Percentiles rank a stretch among this genome's conserved stretches.
phyloP scores from a whole-genome alignment of 53 echinoderm and acorn worm species.

The Hippasteria phrygiana region DNA sequence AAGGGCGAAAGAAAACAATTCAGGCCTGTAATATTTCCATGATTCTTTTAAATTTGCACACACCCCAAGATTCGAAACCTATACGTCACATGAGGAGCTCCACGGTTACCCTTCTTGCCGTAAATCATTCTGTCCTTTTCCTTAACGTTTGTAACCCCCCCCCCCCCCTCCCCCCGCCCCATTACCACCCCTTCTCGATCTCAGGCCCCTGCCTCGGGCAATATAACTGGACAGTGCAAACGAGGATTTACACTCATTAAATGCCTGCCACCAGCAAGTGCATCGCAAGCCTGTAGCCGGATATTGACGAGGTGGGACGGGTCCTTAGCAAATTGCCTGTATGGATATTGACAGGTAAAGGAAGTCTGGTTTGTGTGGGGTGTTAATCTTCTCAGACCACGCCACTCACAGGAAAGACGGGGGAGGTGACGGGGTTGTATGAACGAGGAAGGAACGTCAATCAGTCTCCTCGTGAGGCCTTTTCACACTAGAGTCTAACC shows the following conservation, averaged over 20 bases:
- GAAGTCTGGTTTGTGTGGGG: conserved; percentile 33
- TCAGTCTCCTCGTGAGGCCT: no score
- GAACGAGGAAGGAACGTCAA: no score
- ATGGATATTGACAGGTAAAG: conserved; percentile 13
- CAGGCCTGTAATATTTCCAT: no score
- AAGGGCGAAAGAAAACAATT: no score
- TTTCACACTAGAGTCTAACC: no score
- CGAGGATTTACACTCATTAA: conserved; percentile 27
- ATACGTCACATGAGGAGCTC: no score
- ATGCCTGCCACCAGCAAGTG: background rate
- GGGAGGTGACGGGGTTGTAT: no score
- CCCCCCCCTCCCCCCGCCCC: background rate
- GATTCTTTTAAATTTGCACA: no score
- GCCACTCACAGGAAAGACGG: background rate
- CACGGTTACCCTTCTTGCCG: no score
- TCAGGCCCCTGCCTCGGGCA: background rate
- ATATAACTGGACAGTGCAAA: conserved; percentile 25
- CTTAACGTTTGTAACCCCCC: background rate
- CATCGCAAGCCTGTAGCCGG: background rate
- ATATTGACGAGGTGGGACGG: background rate
- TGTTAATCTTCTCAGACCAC: background rate
- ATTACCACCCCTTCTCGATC: background rate
- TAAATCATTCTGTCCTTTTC: no score
- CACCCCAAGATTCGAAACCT: no score
- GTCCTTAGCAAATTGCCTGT: conserved; percentile 42